Base-by-base conservation (phyloP, 2,888 invertebrate species). In the Baronia brevicornis region DNA sequence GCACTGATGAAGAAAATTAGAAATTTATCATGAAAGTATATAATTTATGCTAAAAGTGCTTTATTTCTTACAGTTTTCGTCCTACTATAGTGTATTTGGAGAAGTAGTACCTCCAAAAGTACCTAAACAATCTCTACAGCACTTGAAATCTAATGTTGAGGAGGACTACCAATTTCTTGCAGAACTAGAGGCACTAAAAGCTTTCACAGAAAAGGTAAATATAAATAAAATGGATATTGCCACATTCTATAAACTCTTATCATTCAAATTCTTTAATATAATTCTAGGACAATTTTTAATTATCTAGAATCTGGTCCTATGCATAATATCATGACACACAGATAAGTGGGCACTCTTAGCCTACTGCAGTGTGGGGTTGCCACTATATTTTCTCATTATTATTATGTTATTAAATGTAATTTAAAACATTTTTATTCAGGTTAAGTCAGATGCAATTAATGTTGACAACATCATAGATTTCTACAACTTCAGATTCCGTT, bases 401-500 rank as follows among this genome's bases (percentile, higher is more conserved):
- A 33, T 9, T 20, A 20, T 22, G 3, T n/a, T n/a, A n/a, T n/a
- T n/a, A n/a, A n/a, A n/a, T n/a, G n/a, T n/a, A n/a, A n/a, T n/a
- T n/a, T n/a, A n/a, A n/a, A n/a, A n/a, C n/a, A 22, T 27, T 22
- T 22, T 13, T 29, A 54, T 54, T 17, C 46, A 87, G 87, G 55
- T 87, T 3, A 55, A 73, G 29, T 56, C 69, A 32, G 85, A 86
- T 21, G 75, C 60, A 1, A 59, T 87, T 4, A 63, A 65, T 26
- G 65, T 84, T 26, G 89, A 91, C 54, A 84, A 86, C 33, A 66
- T 85, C 27, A 82, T 90, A 27, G 90, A 91, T 60, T 82, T 90
- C 48, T 90, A 86, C 60, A 89, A 90, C 88, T 84, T 92, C 46
- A 87, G 88, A 38, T 75, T 90, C 44, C 71, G 84, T 21, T 86